Evolutionary conservation across 2,888 invertebrate species (phyloP), one percentile per base, ranked within the genome.

Genomic region (Ischnura elegans): DNA sequence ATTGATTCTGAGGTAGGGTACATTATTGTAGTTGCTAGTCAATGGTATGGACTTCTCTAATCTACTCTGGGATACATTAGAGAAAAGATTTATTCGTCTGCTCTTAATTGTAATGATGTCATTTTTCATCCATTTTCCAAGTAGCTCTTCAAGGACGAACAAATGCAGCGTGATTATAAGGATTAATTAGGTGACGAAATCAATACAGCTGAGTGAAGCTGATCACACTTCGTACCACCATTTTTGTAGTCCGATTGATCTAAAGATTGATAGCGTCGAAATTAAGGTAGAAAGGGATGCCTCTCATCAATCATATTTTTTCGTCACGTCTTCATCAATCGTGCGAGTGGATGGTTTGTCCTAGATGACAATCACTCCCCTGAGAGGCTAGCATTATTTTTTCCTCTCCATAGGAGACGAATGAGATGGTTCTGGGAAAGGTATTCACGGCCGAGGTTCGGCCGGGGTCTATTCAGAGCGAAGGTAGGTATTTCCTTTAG

Each of bases 291-390:
- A 76, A 76, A 76, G 36, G 16, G 36, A 13, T 21, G 25, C 3
- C 76, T 5, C 36, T 76, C 76, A 76, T 76, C 76, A 29, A 76
- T 76, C 76, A 76, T 76, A n/a, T 76, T 76, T 76, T 61, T 76
- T 76, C 76, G 76, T 76, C 76, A 36, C 76, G 29, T 76, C 76
- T 76, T 76, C 76, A 76, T 76, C 76, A 76, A 36, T 76, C 76
- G 13, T 76, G 10, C 76, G 36, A 76, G 36, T 76, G 76, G 16
- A 29, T 76, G 29, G 76, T 76, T 76, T 76, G 76, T 76, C 29
- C 36, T 25, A 4, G 36, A 36, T 8, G 2, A 36, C 10, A 21
- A 36, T 29, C 76, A 2, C 29, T 29, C 13, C 36, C 16, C 76
- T 10, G 3, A 13, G 13, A 76, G 29, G n/a, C n/a, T 36, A 36